A percentile compares a stretch with the other conserved stretches of the same genome.
Conservation (phyloP, 2,888 invertebrate species). For the Nomada ruficornis region DNA sequence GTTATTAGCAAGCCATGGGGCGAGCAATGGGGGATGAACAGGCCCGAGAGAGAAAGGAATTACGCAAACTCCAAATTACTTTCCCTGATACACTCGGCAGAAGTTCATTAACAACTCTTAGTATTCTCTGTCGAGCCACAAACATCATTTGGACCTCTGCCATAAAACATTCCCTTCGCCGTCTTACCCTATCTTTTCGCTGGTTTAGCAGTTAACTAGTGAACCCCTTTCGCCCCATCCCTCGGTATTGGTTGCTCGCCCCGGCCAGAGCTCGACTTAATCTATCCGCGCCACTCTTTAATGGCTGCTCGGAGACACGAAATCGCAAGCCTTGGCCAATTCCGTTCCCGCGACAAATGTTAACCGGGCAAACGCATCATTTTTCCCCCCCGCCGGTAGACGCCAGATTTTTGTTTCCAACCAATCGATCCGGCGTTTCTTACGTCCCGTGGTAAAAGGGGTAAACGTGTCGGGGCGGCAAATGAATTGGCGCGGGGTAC, state of each 20-base stretch:
- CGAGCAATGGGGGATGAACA: too few species aligned
- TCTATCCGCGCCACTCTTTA: slow-evolving; percentile 39
- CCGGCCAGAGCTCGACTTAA: slow-evolving; percentile 38
- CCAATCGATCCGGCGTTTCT: not conserved
- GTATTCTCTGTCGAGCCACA: slow-evolving; percentile 37
- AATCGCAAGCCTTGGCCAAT: slow-evolving; percentile 14
- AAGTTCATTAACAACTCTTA: slow-evolving; percentile 51
- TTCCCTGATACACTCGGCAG: slow-evolving; percentile 16
- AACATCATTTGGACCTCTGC: slow-evolving; percentile 52
- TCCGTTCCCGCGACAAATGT: not conserved
- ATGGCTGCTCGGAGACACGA: slow-evolving; percentile 36
- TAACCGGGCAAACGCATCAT: not conserved
- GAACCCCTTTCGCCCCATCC: slow-evolving; percentile 34
- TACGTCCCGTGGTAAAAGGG: not conserved
- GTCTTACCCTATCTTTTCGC: slow-evolving; percentile 49
- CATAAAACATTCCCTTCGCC: slow-evolving; percentile 47
- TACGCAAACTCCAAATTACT: slow-evolving; percentile 47
- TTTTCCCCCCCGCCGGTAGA: not conserved
- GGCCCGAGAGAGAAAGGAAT: not conserved
- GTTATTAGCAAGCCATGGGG: not conserved
- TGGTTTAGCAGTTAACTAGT: slow-evolving; percentile 58
- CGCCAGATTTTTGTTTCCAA: not conserved
- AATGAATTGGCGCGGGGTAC: not conserved
- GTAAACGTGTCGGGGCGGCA: not conserved
- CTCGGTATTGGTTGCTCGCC: slow-evolving; percentile 60